Conservation (phyloP, 2,113 vertebrate species). For the Perca flavescens region DNA sequence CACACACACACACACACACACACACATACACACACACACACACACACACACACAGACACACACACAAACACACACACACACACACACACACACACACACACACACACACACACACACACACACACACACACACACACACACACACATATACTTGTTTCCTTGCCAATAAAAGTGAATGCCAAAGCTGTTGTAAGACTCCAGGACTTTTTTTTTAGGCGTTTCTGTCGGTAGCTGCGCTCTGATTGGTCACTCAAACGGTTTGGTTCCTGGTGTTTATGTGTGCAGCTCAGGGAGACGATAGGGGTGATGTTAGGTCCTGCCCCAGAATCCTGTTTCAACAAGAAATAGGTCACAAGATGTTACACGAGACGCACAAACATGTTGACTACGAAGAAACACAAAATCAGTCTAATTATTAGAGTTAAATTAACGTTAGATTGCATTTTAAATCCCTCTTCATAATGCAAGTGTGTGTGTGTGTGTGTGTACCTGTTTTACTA, state of each 20-base stretch:
- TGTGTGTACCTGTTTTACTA: slow-evolving; percentile 31
- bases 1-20: no score
- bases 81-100: neutral
- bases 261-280: slow-evolving; percentile 21
- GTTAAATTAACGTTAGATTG: slow-evolving; percentile 5
- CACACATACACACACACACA: no score
- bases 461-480: slow-evolving; percentile 6
- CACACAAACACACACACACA: neutral
- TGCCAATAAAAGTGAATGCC: slow-evolving; percentile 1
- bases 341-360: neutral
- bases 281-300: slow-evolving; percentile 2
- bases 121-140: slow-evolving; percentile 4
- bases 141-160: slow-evolving; percentile 3
- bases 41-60: neutral
- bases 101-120: neutral
- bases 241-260: neutral
- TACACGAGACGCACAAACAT: neutral
- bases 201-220: neutral
- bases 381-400: neutral
- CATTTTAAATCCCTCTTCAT: neutral
- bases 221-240: neutral
- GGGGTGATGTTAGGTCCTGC: neutral
- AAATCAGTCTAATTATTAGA: neutral
- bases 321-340: slow-evolving; percentile 35
- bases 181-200: neutral